Conservation (phyloP, 2,113 vertebrate species). For the Ancistrus triradiatus region DNA sequence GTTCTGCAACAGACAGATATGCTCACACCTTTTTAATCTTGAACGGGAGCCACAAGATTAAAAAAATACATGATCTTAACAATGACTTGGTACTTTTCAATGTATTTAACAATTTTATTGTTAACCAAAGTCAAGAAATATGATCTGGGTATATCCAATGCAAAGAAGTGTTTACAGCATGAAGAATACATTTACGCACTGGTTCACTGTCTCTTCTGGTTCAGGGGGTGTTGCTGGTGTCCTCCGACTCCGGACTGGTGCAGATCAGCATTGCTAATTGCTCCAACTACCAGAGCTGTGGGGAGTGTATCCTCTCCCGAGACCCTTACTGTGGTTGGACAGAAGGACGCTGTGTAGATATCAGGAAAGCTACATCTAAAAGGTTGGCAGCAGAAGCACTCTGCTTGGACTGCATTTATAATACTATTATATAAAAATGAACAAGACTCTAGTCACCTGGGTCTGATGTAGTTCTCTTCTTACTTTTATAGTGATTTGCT, state of each 20-base stretch:
- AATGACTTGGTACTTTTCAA: too few relatives aligned
- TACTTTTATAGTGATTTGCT: conserved; percentile 70
- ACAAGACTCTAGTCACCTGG: not conserved
- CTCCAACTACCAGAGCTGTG: conserved; percentile 86
- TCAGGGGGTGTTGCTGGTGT: conserved; percentile 82
- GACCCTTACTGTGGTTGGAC: conserved; percentile 94
- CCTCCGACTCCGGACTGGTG: conserved; percentile 75
- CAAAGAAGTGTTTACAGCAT: not conserved
- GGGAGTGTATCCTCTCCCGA: conserved; percentile 87
- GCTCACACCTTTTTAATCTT: too few relatives aligned
- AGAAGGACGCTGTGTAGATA: conserved; percentile 65
- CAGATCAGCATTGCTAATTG: conserved; percentile 90
- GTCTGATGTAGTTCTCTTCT: not conserved
- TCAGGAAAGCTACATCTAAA: conserved; percentile 51
- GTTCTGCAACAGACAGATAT: too few relatives aligned
- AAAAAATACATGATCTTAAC: too few relatives aligned
- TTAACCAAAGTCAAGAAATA: too few relatives aligned
- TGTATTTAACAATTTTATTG: not conserved
- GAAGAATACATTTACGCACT: conserved; percentile 12
- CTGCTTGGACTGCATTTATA: too few relatives aligned
- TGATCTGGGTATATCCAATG: too few relatives aligned
- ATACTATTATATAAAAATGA: too few relatives aligned
- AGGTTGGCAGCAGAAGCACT: conserved; percentile 49
- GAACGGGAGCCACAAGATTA: too few relatives aligned
- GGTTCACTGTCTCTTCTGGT: conserved; percentile 29